Evolutionary conservation across 2,888 invertebrate genomes (phyloP).

Genomic region (Aphodius granarius): DNA sequence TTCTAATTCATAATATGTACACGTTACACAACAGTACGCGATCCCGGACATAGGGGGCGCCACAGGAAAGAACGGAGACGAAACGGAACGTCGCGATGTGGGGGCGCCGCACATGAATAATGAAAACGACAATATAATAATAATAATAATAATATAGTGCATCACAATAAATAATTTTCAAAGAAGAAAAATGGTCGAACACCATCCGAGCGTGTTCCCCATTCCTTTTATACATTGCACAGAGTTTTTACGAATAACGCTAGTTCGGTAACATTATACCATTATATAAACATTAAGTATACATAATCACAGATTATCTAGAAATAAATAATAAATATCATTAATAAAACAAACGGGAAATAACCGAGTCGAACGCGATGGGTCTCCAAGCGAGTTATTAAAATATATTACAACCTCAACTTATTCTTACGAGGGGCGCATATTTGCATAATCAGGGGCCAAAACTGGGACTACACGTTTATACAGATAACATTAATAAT

Average conservation of each 20-base stretch:
- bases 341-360: conserved; percentile 29
- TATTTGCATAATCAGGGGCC: conserved; percentile 31
- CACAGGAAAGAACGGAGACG: conserved; percentile 17
- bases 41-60: conserved; percentile 4
- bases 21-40: conserved; percentile 47
- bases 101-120: not conserved
- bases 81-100: conserved; percentile 6
- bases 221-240: conserved; percentile 36
- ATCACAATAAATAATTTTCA: conserved; percentile 23
- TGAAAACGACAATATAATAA: conserved; percentile 2
- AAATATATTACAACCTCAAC: conserved; percentile 40
- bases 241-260: conserved; percentile 45
- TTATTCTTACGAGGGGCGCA: conserved; percentile 32
- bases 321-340: conserved; percentile 44
- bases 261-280: conserved; percentile 41
- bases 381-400: conserved; percentile 41
- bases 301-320: conserved; percentile 53
- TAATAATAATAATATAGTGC: conserved; percentile 18
- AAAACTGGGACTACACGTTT: conserved; percentile 27
- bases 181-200: conserved; percentile 28
- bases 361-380: conserved; percentile 13
- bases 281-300: conserved; percentile 45
- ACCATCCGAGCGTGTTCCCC: conserved; percentile 32
- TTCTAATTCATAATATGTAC: conserved; percentile 45
- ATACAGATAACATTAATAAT: conserved; percentile 30